phyloP scores from a whole-genome alignment of 2,113 vertebrate genomes.

The Engystomops pustulosus region DNA sequence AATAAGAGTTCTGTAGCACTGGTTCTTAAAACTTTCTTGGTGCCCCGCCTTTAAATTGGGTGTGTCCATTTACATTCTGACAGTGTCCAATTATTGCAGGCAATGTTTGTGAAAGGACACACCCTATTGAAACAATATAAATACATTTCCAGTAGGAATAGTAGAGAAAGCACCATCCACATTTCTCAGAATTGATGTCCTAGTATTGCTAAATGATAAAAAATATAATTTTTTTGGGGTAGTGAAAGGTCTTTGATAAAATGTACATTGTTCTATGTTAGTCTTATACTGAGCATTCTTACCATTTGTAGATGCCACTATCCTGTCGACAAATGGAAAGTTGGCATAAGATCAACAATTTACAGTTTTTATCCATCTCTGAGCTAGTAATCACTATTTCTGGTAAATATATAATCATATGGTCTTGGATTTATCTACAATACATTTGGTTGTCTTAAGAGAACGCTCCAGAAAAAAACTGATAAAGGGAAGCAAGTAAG shows the following conservation, averaged over 20 bases:
- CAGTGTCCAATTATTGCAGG: too few species aligned
- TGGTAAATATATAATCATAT: too few species aligned
- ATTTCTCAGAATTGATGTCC: too few species aligned
- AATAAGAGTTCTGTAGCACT: too few species aligned
- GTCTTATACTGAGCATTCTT: not conserved
- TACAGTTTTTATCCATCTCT: not conserved
- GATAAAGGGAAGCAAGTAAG: too few species aligned
- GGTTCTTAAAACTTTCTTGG: too few species aligned
- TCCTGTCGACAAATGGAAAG: not conserved
- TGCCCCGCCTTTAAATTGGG: too few species aligned
- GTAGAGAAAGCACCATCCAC: too few species aligned
- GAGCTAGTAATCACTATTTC: not conserved
- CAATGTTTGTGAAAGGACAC: not conserved
- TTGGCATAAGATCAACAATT: not conserved
- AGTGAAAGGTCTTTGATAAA: not conserved
- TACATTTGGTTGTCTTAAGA: not conserved
- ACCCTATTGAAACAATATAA: not conserved
- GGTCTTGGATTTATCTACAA: too few species aligned
- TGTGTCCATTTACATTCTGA: too few species aligned
- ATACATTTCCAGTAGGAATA: not conserved
- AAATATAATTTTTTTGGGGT: too few species aligned
- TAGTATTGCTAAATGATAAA: too few species aligned
- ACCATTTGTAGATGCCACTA: constrained; percentile 11
- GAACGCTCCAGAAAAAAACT: not conserved
- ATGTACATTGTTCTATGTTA: not conserved